These are phyloP conservation scores for Caenorhabditis sp. DNA, from an alignment of 2,888 invertebrate genomes.

Conservation along the genomic window DNA sequence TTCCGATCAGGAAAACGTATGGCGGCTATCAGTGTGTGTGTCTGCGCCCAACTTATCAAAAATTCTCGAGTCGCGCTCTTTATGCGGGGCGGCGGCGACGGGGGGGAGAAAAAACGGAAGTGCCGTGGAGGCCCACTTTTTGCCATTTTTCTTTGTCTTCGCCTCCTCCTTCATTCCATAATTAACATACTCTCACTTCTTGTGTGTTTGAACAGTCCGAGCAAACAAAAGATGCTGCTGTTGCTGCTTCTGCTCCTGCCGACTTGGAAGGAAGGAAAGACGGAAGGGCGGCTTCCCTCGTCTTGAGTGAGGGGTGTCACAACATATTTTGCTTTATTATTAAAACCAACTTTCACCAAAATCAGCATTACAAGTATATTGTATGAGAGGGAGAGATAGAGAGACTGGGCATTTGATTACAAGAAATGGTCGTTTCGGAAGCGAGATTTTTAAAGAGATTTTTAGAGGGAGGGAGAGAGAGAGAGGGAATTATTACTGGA, in stretches of 20 bases:
- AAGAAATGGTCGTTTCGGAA: background rate
- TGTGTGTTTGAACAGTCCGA: slow-evolving; percentile 43
- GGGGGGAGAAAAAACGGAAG: slow-evolving; percentile 41
- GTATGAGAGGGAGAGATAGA: background rate
- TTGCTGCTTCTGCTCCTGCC: slow-evolving; percentile 28
- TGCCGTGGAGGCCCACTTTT: slow-evolving; percentile 34
- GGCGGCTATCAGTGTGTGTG: too few species aligned
- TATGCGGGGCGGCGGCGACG: too few species aligned
- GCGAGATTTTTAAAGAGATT: slow-evolving; percentile 1
- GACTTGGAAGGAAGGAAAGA: background rate
- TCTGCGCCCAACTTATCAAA: too few species aligned
- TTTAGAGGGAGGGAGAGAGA: background rate
- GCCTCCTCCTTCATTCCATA: slow-evolving; percentile 31
- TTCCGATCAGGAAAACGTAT: too few species aligned
- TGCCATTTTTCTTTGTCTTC: slow-evolving; percentile 39
- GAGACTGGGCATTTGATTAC: slow-evolving; percentile 12
- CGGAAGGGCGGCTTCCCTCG: slow-evolving; percentile 34
- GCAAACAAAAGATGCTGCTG: slow-evolving; percentile 46
- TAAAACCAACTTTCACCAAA: slow-evolving; percentile 21
- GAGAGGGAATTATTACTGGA: slow-evolving; percentile 17
- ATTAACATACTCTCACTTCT: slow-evolving; percentile 54
- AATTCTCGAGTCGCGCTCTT: too few species aligned
- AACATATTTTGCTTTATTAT: slow-evolving; percentile 28
- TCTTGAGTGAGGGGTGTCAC: slow-evolving; percentile 22
- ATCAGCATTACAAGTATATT: slow-evolving; percentile 21